Conservation (phyloP, 2,113 vertebrate species). For the Acrocephalus arundinaceus region DNA sequence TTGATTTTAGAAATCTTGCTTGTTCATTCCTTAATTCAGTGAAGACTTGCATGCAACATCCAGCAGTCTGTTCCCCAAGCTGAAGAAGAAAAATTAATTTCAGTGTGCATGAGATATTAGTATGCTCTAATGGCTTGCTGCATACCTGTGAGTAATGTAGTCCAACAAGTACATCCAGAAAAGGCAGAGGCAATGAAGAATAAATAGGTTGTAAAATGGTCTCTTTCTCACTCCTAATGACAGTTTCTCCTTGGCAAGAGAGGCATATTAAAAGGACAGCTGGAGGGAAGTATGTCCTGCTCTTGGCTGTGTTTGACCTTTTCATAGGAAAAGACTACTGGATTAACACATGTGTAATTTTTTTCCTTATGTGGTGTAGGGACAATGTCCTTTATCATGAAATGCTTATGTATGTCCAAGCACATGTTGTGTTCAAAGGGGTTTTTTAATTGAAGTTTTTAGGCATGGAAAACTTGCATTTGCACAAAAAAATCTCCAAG, state of each 20-base stretch:
- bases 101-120: neutral
- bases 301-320: neutral
- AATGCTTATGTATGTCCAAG: neutral
- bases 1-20: slow-evolving; percentile 15
- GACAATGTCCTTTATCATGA: neutral
- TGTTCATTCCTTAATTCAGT: slow-evolving; percentile 14
- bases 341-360: neutral
- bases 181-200: neutral
- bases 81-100: slow-evolving; percentile 1
- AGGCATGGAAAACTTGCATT: neutral
- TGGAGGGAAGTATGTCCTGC: neutral
- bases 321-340: neutral
- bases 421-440: neutral
- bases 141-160: slow-evolving; percentile 36
- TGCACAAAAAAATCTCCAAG: neutral
- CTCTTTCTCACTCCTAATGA: neutral
- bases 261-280: neutral
- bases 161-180: slow-evolving; percentile 8
- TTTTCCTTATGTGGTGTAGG: neutral
- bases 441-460: neutral
- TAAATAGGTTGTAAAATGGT: slow-evolving; percentile 36
- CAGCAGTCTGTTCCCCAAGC: neutral
- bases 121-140: neutral
- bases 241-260: neutral
- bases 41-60: neutral